Conservation (phyloP, 2,888 invertebrate genomes). For the Ennomos quercinarius region DNA sequence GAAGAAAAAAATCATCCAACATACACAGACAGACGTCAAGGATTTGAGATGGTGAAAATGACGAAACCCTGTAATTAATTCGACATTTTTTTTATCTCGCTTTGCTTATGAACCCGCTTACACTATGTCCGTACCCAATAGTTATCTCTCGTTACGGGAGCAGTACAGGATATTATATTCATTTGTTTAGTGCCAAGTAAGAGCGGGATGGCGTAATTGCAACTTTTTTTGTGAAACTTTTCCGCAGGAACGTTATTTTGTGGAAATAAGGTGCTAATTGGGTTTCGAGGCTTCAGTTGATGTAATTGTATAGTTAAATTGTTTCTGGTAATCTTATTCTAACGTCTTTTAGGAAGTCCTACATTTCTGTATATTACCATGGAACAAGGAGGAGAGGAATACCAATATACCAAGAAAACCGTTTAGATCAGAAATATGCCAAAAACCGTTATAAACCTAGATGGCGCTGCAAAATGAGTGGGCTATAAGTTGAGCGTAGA, state of each 20-base stretch:
- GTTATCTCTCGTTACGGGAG: slow-evolving; percentile 21
- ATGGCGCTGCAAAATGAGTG: too few relatives aligned
- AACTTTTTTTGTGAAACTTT: slow-evolving; percentile 5
- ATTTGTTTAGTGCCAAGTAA: slow-evolving; percentile 23
- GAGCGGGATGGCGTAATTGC: slow-evolving; percentile 8
- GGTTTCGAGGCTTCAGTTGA: slow-evolving; percentile 4
- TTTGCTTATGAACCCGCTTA: slow-evolving; percentile 5
- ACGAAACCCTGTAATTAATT: too few relatives aligned
- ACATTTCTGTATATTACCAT: too few relatives aligned
- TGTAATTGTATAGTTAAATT: slow-evolving; percentile 24
- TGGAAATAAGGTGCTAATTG: slow-evolving; percentile 19
- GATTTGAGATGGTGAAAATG: too few relatives aligned
- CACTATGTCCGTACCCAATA: slow-evolving; percentile 4
- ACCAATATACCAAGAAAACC: too few relatives aligned
- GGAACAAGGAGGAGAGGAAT: too few relatives aligned
- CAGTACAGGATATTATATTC: slow-evolving; percentile 26
- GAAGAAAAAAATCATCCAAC: too few relatives aligned
- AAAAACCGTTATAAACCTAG: too few relatives aligned
- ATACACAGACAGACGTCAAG: too few relatives aligned
- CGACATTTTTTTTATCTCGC: not conserved
- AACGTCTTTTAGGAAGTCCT: too few relatives aligned
- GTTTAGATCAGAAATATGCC: too few relatives aligned
- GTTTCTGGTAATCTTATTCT: not conserved
- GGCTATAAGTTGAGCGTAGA: too few relatives aligned
- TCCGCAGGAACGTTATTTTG: slow-evolving; percentile 1